A percentile compares a stretch with the other conserved stretches of the same genome.
phyloP scores from a whole-genome alignment of 2,113 vertebrate species.

The Cercocebus atys region DNA sequence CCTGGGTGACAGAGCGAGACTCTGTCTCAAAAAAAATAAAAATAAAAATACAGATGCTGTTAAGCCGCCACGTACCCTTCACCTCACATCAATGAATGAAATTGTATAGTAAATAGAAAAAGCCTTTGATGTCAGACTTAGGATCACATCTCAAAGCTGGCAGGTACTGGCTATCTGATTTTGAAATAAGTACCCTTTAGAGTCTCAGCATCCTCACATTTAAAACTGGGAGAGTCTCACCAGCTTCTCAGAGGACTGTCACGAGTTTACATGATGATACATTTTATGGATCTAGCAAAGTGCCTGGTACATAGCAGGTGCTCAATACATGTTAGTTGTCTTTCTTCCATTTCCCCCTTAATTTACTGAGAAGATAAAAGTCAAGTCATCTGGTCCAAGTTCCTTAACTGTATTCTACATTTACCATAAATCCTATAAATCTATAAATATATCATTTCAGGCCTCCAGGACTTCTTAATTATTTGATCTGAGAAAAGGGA shows the following conservation, averaged over 20 bases:
- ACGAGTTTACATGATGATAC: background rate
- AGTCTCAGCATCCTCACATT: background rate
- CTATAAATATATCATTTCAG: background rate
- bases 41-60: background rate
- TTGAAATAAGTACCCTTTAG: background rate
- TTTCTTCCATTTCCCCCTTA: background rate
- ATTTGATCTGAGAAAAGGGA: background rate
- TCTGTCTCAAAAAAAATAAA: no score
- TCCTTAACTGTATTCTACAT: background rate
- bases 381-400: background rate
- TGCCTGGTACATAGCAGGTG: background rate
- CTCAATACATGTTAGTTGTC: background rate
- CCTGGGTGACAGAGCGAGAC: no score
- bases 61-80: background rate
- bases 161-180: slow-evolving; percentile 25
- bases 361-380: background rate
- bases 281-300: background rate
- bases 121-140: background rate
- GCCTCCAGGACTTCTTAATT: background rate
- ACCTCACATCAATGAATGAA: background rate
- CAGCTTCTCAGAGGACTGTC: background rate
- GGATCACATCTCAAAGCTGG: background rate
- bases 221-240: background rate
- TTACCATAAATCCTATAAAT: background rate
- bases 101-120: background rate